These are phyloP conservation scores for Tursiops truncatus DNA, from an alignment of 2,113 vertebrate genomes.

Conservation along the genomic window DNA sequence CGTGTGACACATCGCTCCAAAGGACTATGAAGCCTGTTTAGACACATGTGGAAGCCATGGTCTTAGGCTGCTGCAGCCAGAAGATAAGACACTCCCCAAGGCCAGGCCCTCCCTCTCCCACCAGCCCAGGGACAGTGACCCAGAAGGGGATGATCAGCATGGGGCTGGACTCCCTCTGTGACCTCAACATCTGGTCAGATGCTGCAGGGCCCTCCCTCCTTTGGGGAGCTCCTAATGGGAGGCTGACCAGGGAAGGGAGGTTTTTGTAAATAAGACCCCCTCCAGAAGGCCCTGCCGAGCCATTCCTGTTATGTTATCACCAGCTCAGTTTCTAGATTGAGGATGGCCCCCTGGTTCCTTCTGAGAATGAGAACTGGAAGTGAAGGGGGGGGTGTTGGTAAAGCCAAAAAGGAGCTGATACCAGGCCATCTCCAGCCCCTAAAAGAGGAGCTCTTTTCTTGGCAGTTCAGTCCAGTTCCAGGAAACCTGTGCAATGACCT, in stretches of 20 bases:
- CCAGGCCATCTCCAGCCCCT: not conserved
- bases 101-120: conserved; percentile 1
- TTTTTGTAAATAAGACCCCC: conserved; percentile 1
- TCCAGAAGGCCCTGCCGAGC: not conserved
- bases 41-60: conserved; percentile 63
- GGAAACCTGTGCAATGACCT: not conserved
- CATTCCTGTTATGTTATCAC: not conserved
- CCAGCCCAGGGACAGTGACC: conserved; percentile 1
- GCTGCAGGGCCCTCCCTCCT: conserved; percentile 15
- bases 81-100: conserved; percentile 36
- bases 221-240: conserved; percentile 39
- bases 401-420: not conserved
- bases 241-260: conserved; percentile 42
- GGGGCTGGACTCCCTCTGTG: conserved; percentile 29
- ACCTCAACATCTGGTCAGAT: conserved; percentile 70
- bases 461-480: not conserved
- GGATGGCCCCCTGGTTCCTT: not conserved
- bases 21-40: conserved; percentile 43
- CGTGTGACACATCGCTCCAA: conserved; percentile 17
- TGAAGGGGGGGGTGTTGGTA: not conserved
- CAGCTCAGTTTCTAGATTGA: not conserved
- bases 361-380: not conserved
- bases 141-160: conserved; percentile 10
- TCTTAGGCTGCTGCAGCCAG: conserved; percentile 42
- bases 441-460: not conserved